A percentile compares a stretch with the other conserved stretches of the same genome.
Conservation (phyloP, 30 jellyfish, hydroid and myxozoan genomes). For the Clytia hemisphaerica region DNA sequence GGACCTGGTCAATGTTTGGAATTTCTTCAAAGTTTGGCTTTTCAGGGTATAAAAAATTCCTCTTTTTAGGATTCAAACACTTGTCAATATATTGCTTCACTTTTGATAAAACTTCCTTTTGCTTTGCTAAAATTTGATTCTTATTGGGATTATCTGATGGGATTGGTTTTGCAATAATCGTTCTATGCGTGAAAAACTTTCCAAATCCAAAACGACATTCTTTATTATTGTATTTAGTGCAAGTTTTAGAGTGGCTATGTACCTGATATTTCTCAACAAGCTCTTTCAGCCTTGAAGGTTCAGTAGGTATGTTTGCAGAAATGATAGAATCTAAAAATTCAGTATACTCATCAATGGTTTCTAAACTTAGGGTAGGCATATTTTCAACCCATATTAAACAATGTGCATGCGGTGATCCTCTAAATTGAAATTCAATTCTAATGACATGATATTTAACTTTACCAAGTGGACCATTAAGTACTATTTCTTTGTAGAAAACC, state of each 20-base stretch:
- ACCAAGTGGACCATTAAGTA: background rate
- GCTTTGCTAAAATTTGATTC: too few relatives aligned
- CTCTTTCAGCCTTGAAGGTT: background rate
- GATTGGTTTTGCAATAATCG: slow-evolving; percentile 6
- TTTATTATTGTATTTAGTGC: slow-evolving; percentile 26
- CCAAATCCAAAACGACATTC: slow-evolving; percentile 27
- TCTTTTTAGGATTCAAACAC: too few relatives aligned
- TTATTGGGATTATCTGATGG: background rate
- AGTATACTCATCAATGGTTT: slow-evolving; percentile 6
- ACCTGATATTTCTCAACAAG: slow-evolving; percentile 17
- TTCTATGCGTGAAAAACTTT: background rate
- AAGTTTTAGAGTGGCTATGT: slow-evolving; percentile 55
- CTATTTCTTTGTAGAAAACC: background rate
- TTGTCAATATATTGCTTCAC: too few relatives aligned
- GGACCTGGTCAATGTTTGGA: too few relatives aligned
- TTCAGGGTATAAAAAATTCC: too few relatives aligned
- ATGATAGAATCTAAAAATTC: background rate
- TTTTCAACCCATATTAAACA: slow-evolving; percentile 36
- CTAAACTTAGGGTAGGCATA: slow-evolving; percentile 30
- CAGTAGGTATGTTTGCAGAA: slow-evolving; percentile 18
- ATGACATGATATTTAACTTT: background rate
- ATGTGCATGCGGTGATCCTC: slow-evolving; percentile 51
- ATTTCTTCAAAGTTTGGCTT: too few relatives aligned
- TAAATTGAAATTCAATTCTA: slow-evolving; percentile 35
- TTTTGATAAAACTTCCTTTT: too few relatives aligned